Base-by-base conservation (phyloP, 1,140 invertebrate genomes). In the Drosophila pruinosa region DNA sequence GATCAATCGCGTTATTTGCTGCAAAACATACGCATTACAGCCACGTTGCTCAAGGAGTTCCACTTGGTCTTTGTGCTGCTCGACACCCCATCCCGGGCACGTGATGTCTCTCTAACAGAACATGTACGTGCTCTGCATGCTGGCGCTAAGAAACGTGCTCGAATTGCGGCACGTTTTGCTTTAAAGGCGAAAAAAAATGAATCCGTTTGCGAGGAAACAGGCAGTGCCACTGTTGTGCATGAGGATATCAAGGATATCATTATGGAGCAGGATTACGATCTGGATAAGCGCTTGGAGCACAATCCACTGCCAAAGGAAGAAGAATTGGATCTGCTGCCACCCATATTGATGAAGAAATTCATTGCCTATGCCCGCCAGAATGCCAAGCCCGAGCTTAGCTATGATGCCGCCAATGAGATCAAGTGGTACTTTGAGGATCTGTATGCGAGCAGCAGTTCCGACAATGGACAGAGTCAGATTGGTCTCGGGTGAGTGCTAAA, bases 1-100 rank as follows among this genome's bases (percentile, higher is more conserved):
- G 95, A 98, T 91, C 93, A 95, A 88, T 93, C 94, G 0, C 98
- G 97, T 92, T 97, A 96, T 31, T 94, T 99, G 1, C 93, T 94
- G 4, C 97, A 99, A 92, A 99, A 99, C 92, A 93, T 99, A 50
- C 96, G 96, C 91, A 94, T 99, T 69, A 95, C 95, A 67, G 94
- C 95, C 21, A 94, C 98, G 2, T 92, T 99, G 45, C 91, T 99
- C 2, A 98, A 97, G 3, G 93, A 98, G 92, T 99, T 99, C 92
- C 98, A 99, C 92, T 92, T 99, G 38, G 95, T 98, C 34, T 99
- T 98, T 91, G 95, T 99, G 53, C 92, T 99, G 6, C 86, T 98
- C 5, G 98, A 99, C 92, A 93, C 94, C 90, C 96, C 97, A 12
- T 88, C 82, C 0, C 94, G 97, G 92, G 94, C 73, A 4, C 53